phyloP scores from a whole-genome alignment of 2,888 invertebrate genomes.

The Drosophila mimica region DNA sequence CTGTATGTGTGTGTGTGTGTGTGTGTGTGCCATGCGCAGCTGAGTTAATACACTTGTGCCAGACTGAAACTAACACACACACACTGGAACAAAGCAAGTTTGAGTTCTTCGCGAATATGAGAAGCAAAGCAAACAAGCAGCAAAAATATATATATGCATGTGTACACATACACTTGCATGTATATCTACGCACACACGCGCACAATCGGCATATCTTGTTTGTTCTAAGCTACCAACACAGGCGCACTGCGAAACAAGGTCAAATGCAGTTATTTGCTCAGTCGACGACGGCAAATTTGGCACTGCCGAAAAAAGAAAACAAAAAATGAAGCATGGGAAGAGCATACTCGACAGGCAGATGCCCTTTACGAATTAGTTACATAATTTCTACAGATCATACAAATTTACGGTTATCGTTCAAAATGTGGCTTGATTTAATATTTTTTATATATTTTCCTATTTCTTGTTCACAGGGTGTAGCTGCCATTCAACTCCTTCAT shows the following conservation, averaged over 20 bases:
- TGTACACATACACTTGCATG: slow-evolving; percentile 1
- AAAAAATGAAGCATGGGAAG: background rate
- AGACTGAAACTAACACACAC: slow-evolving; percentile 35
- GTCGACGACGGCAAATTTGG: slow-evolving; percentile 42
- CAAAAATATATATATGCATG: slow-evolving; percentile 39
- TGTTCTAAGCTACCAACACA: slow-evolving; percentile 74
- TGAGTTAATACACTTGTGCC: slow-evolving; percentile 70
- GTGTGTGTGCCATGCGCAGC: slow-evolving; percentile 47
- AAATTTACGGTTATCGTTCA: background rate
- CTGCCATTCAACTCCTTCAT: background rate
- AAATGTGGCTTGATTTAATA: background rate
- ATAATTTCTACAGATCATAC: background rate
- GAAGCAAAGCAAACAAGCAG: slow-evolving; percentile 74
- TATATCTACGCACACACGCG: slow-evolving; percentile 17
- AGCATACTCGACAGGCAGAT: slow-evolving; percentile 5
- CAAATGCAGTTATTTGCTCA: slow-evolving; percentile 80
- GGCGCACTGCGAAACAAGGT: slow-evolving; percentile 70
- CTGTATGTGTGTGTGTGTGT: slow-evolving; percentile 1
- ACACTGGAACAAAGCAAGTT: slow-evolving; percentile 35
- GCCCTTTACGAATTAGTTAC: slow-evolving; percentile 5
- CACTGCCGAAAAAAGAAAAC: slow-evolving; percentile 41
- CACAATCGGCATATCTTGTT: slow-evolving; percentile 68
- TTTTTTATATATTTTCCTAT: background rate
- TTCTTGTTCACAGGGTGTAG: background rate
- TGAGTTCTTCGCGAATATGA: slow-evolving; percentile 49